phyloP scores from a whole-genome alignment of 2,797 vertebrate genomes.

The Gymnothorax reevesii region DNA sequence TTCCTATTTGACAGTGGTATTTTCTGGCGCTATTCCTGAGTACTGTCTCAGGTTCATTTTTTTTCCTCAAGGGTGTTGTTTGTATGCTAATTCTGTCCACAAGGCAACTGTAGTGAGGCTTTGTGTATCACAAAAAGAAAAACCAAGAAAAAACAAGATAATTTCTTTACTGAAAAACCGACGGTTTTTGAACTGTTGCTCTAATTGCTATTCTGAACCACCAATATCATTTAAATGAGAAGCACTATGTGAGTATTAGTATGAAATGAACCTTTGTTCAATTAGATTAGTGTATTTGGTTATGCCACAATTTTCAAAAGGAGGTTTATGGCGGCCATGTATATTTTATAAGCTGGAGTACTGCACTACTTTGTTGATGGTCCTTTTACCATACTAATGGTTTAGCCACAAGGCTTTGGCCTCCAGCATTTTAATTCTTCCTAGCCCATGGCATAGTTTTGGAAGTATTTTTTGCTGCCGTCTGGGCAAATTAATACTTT shows the following conservation, averaged over 20 bases:
- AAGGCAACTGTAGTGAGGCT: conserved; percentile 9
- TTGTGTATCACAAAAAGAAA: conserved; percentile 54
- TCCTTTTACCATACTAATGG: background rate
- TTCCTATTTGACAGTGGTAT: conserved; percentile 47
- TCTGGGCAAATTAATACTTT: too few species aligned
- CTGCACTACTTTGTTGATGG: background rate
- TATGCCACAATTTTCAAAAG: background rate
- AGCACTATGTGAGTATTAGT: background rate
- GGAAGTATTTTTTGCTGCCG: too few species aligned
- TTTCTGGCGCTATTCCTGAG: conserved; percentile 60
- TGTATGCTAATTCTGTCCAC: conserved; percentile 58
- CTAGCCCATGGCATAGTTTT: too few species aligned
- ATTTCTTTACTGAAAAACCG: background rate
- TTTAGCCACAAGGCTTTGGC: too few species aligned
- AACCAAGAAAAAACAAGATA: background rate
- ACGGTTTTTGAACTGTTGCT: background rate
- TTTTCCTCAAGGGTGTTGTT: conserved; percentile 54
- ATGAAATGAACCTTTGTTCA: background rate
- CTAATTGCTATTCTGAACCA: background rate
- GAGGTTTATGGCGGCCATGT: background rate
- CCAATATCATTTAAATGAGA: conserved; percentile 16
- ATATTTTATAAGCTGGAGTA: background rate
- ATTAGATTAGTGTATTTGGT: background rate
- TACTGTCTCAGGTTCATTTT: conserved; percentile 53
- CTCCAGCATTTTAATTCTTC: background rate